Percentiles rank a stretch among this genome's conserved stretches.
Evolutionary conservation across 2,888 invertebrate genomes (phyloP).

Genomic region (Rhagonycha fulva): DNA sequence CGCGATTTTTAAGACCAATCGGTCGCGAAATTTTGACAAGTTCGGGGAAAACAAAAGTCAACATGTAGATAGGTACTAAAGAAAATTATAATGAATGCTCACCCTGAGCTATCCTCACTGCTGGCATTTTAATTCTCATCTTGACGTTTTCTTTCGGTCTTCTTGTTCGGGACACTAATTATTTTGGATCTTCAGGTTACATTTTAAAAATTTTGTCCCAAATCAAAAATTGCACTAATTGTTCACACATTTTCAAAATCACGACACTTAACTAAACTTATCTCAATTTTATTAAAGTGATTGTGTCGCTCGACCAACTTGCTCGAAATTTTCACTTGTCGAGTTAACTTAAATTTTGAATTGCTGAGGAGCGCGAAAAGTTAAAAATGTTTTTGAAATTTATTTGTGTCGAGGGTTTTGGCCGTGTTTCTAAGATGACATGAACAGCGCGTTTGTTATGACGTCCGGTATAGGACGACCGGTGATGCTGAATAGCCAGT

Average conservation of each 20-base stretch:
- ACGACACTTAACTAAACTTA: background rate
- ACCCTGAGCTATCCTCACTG: slow-evolving; percentile 96
- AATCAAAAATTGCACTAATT: slow-evolving; percentile 8
- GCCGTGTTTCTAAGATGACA: slow-evolving; percentile 6
- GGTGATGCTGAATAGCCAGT: slow-evolving; percentile 54
- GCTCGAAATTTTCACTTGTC: background rate
- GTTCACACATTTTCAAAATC: background rate
- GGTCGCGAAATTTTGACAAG: slow-evolving; percentile 16
- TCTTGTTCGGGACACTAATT: slow-evolving; percentile 11
- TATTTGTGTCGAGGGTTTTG: slow-evolving; percentile 3
- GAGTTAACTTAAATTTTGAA: background rate
- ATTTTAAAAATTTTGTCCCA: slow-evolving; percentile 6
- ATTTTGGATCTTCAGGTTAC: slow-evolving; percentile 13
- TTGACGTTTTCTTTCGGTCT: slow-evolving; percentile 57
- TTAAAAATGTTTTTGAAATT: background rate
- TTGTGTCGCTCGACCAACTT: background rate
- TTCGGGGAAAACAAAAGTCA: background rate
- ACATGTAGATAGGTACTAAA: background rate
- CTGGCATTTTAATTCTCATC: slow-evolving; percentile 98
- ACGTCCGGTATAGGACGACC: slow-evolving; percentile 41
- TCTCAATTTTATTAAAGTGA: background rate
- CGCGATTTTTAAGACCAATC: slow-evolving; percentile 29
- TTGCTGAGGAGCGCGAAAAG: slow-evolving; percentile 4
- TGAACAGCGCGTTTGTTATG: slow-evolving; percentile 28
- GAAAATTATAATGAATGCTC: slow-evolving; percentile 52